Conservation (phyloP, 2,113 vertebrate genomes). For the Myanophis thanlyinensis region DNA sequence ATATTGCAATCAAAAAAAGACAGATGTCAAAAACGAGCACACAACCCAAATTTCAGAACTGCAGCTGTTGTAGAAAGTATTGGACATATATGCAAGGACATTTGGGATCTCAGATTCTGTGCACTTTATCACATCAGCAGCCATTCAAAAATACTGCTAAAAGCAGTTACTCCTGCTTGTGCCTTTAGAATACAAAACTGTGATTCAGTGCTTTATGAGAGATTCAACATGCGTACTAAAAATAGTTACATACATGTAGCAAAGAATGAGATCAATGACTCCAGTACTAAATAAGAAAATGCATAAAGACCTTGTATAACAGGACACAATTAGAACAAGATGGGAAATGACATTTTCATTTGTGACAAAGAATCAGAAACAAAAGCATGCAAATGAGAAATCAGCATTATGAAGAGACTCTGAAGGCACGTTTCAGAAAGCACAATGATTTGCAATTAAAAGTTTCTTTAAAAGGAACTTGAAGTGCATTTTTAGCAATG, state of each 20-base stretch:
- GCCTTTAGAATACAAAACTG: constrained; percentile 69
- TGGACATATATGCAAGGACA: constrained; percentile 40
- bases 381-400: constrained; percentile 35
- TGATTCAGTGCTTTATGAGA: constrained; percentile 27
- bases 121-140: constrained; percentile 61
- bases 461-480: constrained; percentile 61
- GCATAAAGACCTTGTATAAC: constrained; percentile 27
- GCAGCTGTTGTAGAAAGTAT: constrained; percentile 57
- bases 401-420: constrained; percentile 55
- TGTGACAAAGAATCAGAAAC: constrained; percentile 21
- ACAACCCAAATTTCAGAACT: constrained; percentile 62
- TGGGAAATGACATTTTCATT: constrained; percentile 42
- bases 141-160: constrained; percentile 45
- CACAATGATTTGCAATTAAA: constrained; percentile 61
- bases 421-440: constrained; percentile 72
- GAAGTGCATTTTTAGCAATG: constrained; percentile 71
- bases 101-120: constrained; percentile 50
- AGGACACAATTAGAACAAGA: constrained; percentile 32
- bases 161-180: constrained; percentile 61
- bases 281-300: constrained; percentile 6
- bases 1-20: constrained; percentile 48
- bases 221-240: constrained; percentile 7
- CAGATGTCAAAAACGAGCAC: constrained; percentile 49
- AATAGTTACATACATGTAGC: neutral
- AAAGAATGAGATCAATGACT: neutral